phyloP scores from a whole-genome alignment of 2,888 invertebrate species.

The Neocrepidodera transversa region DNA sequence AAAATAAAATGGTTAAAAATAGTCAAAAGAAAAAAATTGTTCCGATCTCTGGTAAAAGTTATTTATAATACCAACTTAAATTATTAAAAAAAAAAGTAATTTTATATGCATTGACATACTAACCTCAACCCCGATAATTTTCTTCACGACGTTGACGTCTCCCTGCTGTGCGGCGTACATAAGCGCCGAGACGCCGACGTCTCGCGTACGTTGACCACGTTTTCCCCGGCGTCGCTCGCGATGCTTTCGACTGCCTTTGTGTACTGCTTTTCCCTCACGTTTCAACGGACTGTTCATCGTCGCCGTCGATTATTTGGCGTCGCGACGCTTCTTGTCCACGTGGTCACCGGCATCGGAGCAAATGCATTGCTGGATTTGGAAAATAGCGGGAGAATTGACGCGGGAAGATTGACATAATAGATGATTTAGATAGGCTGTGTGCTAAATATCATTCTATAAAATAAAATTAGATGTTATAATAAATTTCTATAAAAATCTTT shows the following conservation, averaged over 20 bases:
- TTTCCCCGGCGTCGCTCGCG: constrained; percentile 19
- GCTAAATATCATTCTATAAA: not conserved
- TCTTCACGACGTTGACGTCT: constrained; percentile 77
- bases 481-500: too few species aligned
- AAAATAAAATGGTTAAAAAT: too few species aligned
- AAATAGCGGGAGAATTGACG: too few species aligned
- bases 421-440: not conserved
- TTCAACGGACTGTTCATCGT: constrained; percentile 27
- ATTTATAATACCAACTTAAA: too few species aligned
- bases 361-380: constrained; percentile 20
- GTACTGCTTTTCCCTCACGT: not conserved
- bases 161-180: constrained; percentile 94
- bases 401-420: not conserved
- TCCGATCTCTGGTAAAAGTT: too few species aligned
- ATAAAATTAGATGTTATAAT: too few species aligned
- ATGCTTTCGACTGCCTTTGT: constrained; percentile 1
- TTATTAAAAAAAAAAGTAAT: too few species aligned
- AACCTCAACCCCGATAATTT: constrained; percentile 80
- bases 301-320: constrained; percentile 20
- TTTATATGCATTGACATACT: constrained; percentile 55
- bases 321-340: constrained; percentile 23
- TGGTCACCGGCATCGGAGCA: constrained; percentile 19
- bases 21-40: too few species aligned
- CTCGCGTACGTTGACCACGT: constrained; percentile 37
- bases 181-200: constrained; percentile 75